phyloP scores from a whole-genome alignment of 2,797 vertebrate genomes.

The Valencia hispanica region DNA sequence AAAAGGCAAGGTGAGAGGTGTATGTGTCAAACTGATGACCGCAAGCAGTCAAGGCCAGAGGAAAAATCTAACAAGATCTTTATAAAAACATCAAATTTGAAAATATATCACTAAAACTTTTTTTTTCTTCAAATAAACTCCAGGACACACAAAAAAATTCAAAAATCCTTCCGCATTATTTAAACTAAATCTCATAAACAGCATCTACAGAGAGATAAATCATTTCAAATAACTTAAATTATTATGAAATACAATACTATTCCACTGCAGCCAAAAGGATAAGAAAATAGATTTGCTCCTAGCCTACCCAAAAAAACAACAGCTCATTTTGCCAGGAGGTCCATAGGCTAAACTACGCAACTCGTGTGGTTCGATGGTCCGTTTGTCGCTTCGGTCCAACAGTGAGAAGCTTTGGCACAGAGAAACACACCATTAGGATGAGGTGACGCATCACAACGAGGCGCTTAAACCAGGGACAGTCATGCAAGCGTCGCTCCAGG shows the following conservation, averaged over 20 bases:
- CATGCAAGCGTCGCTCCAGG: conserved; percentile 69
- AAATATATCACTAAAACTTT: conserved; percentile 72
- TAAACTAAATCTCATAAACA: conserved; percentile 73
- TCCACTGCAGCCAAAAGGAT: conserved; percentile 50
- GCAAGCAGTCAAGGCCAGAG: conserved; percentile 59
- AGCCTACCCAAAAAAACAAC: conserved; percentile 35
- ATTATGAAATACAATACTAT: conserved; percentile 73
- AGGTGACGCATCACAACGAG: conserved; percentile 59
- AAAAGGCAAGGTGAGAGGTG: conserved; percentile 68
- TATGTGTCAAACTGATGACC: conserved; percentile 50
- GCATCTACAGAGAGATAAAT: conserved; percentile 71
- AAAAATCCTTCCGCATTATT: conserved; percentile 45
- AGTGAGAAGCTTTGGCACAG: conserved; percentile 79
- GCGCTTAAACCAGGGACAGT: conserved; percentile 62
- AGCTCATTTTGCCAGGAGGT: conserved; percentile 37
- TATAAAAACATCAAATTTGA: conserved; percentile 70
- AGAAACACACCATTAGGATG: conserved; percentile 52
- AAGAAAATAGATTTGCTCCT: conserved; percentile 63
- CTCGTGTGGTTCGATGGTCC: conserved; percentile 47
- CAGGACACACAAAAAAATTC: conserved; percentile 54
- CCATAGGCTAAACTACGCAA: conserved; percentile 48
- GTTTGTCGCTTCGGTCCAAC: conserved; percentile 53
- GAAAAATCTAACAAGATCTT: conserved; percentile 46
- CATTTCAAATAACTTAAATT: conserved; percentile 86
- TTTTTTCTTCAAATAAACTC: conserved; percentile 47